Evolutionary conservation across 2,797 vertebrate genomes (phyloP), one percentile per base, ranked within the genome.

Genomic region (Malurus splendens): DNA sequence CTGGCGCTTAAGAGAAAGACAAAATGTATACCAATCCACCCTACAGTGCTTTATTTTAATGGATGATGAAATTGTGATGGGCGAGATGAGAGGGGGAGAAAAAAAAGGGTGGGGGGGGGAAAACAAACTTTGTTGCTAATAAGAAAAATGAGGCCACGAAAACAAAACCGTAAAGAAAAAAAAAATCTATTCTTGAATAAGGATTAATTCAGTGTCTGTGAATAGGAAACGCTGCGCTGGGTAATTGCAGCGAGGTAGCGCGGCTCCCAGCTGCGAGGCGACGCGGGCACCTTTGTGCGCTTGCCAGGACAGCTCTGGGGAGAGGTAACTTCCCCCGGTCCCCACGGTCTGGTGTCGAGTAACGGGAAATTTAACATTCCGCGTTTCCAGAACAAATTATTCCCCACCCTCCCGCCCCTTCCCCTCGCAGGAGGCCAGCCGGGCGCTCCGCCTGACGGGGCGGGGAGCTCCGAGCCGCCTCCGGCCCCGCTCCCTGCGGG

Each of bases 181-280:
- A 65, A 60, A 47, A 57, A 36, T 1, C 45, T 80, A 3, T 47
- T 62, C 13, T 54, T 83, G 59, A 93, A 47, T 41, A 56, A 78
- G 45, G 74, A 89, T 87, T 41, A 87, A 76, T 87, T 75, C 85
- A 80, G 17, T 7, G 82, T 30, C 79, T 65, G n/a, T 67, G 92
- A 93, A 67, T 64, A 77, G 66, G 75, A 82, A 82, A 80, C 14
- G 52, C 89, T 24, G 75, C 60, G 18, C 86, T 6, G 72, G 36
- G 78, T 61, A 86, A 90, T 61, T 66, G 90, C 88, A 27, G 83
- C 33, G 92, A 77, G 84, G 89, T 74, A 92, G 82, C 74, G 41
- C 50, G 72, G 87, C 56, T 61, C 91, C 91, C 90, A 83, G 86
- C 90, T 81, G 94, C 51, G 90, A 82, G 60, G 89, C 62, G 83